Evolutionary conservation across 2,888 invertebrate species (phyloP).

Genomic region (Notodonta dromedarius): DNA sequence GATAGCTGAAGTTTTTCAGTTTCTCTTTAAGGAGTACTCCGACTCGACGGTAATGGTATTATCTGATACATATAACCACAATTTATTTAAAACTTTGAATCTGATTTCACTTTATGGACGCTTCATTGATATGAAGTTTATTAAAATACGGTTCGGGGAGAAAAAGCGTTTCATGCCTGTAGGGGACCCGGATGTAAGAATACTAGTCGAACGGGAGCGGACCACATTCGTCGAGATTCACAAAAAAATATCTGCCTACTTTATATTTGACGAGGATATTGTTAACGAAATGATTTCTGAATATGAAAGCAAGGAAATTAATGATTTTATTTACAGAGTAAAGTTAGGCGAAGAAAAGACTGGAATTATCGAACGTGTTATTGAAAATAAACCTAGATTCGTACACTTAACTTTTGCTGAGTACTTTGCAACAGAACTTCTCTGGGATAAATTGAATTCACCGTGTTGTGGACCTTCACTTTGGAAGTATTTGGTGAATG

Average conservation of each 20-base stretch:
- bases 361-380: conserved; percentile 27
- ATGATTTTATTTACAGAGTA: conserved; percentile 15
- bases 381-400: conserved; percentile 26
- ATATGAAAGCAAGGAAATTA: conserved; percentile 13
- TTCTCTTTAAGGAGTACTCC: conserved; percentile 13
- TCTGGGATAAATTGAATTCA: conserved; percentile 19
- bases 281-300: conserved; percentile 11
- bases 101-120: conserved; percentile 23
- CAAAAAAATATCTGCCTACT: conserved; percentile 23
- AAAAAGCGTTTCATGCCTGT: conserved; percentile 25
- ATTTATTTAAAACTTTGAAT: conserved; percentile 19
- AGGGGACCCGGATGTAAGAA: conserved; percentile 27
- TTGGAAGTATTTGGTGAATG: conserved; percentile 21
- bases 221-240: conserved; percentile 18
- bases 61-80: conserved; percentile 4
- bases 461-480: conserved; percentile 9
- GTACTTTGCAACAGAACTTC: conserved; percentile 32
- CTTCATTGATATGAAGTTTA: conserved; percentile 30
- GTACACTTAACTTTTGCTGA: conserved; percentile 37
- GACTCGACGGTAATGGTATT: neutral
- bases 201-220: conserved; percentile 23
- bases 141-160: conserved; percentile 32
- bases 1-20: conserved; percentile 29
- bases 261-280: conserved; percentile 14
- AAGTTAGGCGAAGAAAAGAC: conserved; percentile 30